Percentiles rank a stretch among this genome's conserved stretches.
Evolutionary conservation across 2,797 vertebrate genomes (phyloP).

Genomic region (Aselliscus stoliczkanus): DNA sequence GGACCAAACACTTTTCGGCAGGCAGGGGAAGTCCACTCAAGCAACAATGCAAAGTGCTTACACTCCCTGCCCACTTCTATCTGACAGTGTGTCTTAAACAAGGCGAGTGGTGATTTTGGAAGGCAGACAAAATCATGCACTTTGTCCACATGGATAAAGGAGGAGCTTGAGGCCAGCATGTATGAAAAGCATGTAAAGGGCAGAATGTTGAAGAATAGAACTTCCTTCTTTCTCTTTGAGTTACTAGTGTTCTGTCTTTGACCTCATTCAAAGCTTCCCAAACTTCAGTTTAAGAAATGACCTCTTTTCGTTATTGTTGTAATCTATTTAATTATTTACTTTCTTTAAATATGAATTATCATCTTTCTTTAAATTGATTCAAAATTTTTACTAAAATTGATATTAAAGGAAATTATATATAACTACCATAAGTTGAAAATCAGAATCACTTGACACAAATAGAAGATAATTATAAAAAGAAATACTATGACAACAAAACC

Average conservation of each 20-base stretch:
- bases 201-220: background rate
- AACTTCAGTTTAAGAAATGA: background rate
- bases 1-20: slow-evolving; percentile 55
- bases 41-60: slow-evolving; percentile 25
- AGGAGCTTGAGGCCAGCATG: background rate
- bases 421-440: background rate
- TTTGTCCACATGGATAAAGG: background rate
- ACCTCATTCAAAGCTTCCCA: background rate
- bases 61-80: slow-evolving; percentile 11
- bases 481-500: background rate
- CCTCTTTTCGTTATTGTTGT: background rate
- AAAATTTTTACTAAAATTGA: background rate
- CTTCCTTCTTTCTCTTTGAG: background rate
- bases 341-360: background rate
- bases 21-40: slow-evolving; percentile 53
- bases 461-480: background rate
- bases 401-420: background rate
- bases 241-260: background rate
- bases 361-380: background rate
- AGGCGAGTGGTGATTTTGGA: background rate
- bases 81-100: background rate
- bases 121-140: slow-evolving; percentile 8
- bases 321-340: background rate
- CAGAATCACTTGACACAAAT: background rate
- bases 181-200: background rate